phyloP scores from a whole-genome alignment of 2,113 vertebrate species.

The Perca schrenkii region DNA sequence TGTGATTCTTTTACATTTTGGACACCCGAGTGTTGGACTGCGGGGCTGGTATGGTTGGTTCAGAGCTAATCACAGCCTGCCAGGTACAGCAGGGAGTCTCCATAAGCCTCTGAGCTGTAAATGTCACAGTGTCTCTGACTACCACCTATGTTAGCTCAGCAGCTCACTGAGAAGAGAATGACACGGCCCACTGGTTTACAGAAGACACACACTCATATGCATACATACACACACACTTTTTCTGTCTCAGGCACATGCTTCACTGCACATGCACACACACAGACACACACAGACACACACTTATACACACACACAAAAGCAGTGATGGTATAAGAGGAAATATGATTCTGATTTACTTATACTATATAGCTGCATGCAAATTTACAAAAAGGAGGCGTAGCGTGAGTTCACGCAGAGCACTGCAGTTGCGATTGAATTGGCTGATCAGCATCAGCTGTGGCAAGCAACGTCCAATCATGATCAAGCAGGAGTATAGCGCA shows the following conservation, averaged over 20 bases:
- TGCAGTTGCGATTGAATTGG: neutral
- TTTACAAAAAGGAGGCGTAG: no score
- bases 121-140: slow-evolving; percentile 66
- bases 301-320: neutral
- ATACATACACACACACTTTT: neutral
- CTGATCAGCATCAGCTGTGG: neutral
- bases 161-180: slow-evolving; percentile 42
- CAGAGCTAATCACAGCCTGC: slow-evolving; percentile 63
- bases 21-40: slow-evolving; percentile 17
- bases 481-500: neutral
- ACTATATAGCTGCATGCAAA: neutral
- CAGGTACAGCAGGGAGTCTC: slow-evolving; percentile 56
- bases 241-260: no score
- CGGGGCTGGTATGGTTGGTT: slow-evolving; percentile 8
- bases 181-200: slow-evolving; percentile 45
- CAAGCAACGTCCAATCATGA: neutral
- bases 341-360: neutral
- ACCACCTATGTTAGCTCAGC: slow-evolving; percentile 62
- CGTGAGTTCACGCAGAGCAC: neutral
- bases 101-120: slow-evolving; percentile 62
- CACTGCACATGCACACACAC: neutral
- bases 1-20: slow-evolving; percentile 28
- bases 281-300: neutral
- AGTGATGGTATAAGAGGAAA: neutral
- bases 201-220: slow-evolving; percentile 9